Evolutionary conservation across 2,888 invertebrate genomes (phyloP), one percentile per base, ranked within the genome.

Genomic region (Pediacus dermestoides): DNA sequence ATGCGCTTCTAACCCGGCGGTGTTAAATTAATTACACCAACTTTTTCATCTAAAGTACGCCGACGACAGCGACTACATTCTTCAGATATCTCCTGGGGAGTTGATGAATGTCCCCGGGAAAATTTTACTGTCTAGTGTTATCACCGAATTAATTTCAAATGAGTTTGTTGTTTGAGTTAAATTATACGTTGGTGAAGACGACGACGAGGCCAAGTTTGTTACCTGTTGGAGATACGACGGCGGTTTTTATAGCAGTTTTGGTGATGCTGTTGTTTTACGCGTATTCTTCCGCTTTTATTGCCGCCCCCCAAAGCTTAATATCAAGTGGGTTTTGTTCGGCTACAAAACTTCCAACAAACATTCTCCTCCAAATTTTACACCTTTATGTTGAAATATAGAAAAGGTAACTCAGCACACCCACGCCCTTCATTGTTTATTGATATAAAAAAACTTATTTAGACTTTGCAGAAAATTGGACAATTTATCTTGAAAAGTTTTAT

Each of bases 221-320:
- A 50, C 46, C 47, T 50, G 50, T 43, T 34, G 50, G 44, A 45
- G 43, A 50, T 47, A 47, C 40, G 47, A 38, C 48, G 33, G 37
- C 50, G 34, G 35, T 45, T 50, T 49, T 49, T 46, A 49, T 39
- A 38, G 40, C 40, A 11, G 30, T 30, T 10, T 12, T 21, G 13
- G 16, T 23, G 31, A 16, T 34, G 30, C 9, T 30, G 34, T 44
- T 43, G 40, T 45, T 45, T 43, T 45, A 48, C 41, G 42, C 36
- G 10, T 28, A 34, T 36, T 41, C 38, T 45, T 48, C 47, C 34
- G 39, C 39, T 34, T 39, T 39, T 39, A 28, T 34, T 39, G 16
- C 39, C 22, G 11, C 4, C 12, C 28, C 41, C 39, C 39, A 34
- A 21, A 35, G 42, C 46, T 49, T 49, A 49, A 49, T 49, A 49